A percentile compares a stretch with the other conserved stretches of the same genome.
These are phyloP conservation scores for Linepithema humile DNA, from an alignment of 1,140 invertebrate species.

Conservation along the genomic window DNA sequence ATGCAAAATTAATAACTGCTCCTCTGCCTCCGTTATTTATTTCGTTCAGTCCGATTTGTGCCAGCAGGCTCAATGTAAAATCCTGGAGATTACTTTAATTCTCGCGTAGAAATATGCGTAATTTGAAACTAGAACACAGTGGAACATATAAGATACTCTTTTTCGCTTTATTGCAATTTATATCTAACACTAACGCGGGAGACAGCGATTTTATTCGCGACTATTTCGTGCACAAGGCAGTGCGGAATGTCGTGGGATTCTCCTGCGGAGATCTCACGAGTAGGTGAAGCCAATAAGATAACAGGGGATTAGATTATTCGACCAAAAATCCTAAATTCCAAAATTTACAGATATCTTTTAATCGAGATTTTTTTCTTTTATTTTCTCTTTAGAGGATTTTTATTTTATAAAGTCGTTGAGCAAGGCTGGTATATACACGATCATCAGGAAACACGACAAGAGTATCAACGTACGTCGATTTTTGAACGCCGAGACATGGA, in stretches of 20 bases:
- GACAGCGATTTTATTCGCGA: conserved; percentile 67
- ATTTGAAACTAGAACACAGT: background rate
- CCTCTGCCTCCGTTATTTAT: background rate
- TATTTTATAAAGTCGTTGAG: conserved; percentile 68
- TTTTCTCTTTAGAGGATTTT: conserved; percentile 60
- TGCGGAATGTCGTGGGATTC: conserved; percentile 71
- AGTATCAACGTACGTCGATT: conserved; percentile 62
- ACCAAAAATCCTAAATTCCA: background rate
- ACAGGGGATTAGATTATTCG: background rate
- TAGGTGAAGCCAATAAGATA: conserved; percentile 25
- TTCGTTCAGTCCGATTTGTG: conserved; percentile 10
- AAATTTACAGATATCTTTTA: background rate
- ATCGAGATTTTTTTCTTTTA: background rate
- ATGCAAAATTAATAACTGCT: background rate
- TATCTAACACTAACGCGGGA: background rate
- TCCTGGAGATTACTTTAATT: background rate
- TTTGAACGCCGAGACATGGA: conserved; percentile 55
- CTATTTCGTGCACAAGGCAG: conserved; percentile 69
- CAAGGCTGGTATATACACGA: conserved; percentile 63
- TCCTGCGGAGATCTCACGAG: conserved; percentile 69
- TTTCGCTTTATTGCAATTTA: background rate
- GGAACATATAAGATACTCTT: background rate
- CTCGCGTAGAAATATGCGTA: background rate
- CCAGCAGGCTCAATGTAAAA: background rate
- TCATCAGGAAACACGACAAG: conserved; percentile 44